phyloP scores from a whole-genome alignment of 2,113 vertebrate species.

The Gobiocypris rarus region DNA sequence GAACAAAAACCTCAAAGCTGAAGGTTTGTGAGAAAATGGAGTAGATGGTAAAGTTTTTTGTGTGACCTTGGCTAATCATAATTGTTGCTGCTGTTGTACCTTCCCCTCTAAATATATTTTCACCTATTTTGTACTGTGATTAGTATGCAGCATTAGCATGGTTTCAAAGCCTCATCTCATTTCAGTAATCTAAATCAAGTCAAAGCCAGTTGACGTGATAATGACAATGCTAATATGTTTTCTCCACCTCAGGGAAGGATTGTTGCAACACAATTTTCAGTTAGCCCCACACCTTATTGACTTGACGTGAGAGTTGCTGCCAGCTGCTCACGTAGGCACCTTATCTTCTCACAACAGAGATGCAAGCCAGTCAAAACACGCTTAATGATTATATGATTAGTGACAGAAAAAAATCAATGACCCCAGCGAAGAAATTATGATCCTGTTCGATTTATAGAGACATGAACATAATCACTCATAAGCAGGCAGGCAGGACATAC shows the following conservation, averaged over 20 bases:
- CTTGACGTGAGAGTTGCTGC: slow-evolving; percentile 7
- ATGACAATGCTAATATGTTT: slow-evolving; percentile 23
- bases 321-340: slow-evolving; percentile 20
- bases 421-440: not conserved
- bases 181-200: slow-evolving; percentile 9
- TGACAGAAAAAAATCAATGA: not conserved
- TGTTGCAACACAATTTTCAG: slow-evolving; percentile 21
- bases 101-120: not conserved
- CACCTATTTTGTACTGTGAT: not conserved
- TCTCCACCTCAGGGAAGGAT: slow-evolving; percentile 4
- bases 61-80: not conserved
- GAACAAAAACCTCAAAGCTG: not conserved
- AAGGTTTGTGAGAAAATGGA: not conserved
- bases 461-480: not conserved
- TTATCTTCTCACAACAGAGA: slow-evolving; percentile 23
- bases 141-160: not conserved
- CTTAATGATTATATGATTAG: slow-evolving; percentile 25
- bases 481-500: not conserved
- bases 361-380: not conserved
- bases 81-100: not conserved
- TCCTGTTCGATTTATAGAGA: not conserved
- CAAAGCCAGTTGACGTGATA: not conserved
- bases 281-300: slow-evolving; percentile 39
- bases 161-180: slow-evolving; percentile 1
- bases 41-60: too few relatives aligned